Evolutionary conservation across 92 coral and sea anemone genomes (phyloP), one percentile per base, ranked within the genome.

Genomic region (Scolanthus callimorphus): DNA sequence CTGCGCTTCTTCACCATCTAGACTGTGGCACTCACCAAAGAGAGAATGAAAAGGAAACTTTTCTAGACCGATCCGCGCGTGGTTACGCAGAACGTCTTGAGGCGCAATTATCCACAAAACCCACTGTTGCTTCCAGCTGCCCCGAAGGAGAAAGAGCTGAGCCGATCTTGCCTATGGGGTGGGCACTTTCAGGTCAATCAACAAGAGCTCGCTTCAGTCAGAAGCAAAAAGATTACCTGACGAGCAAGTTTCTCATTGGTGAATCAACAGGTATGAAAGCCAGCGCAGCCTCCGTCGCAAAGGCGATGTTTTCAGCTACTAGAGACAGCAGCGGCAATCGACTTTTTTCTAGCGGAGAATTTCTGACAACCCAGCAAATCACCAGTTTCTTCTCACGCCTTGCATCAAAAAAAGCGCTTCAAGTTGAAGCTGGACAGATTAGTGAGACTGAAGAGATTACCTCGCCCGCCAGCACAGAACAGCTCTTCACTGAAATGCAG

Each of bases 131-230:
- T n/a, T n/a, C n/a, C n/a, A n/a, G n/a, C n/a, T n/a, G n/a, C n/a
- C n/a, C n/a, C n/a, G n/a, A n/a, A n/a, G n/a, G n/a, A n/a, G n/a
- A n/a, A n/a, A n/a, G n/a, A n/a, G n/a, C n/a, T 49, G 44, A 49
- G 2, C 67, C 82, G 19, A 19, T 62, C 38, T 49, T 74, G 51
- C 64, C 70, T 20, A 64, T 78, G 57, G 80, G 90, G 15, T 83
- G 90, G 90, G 90, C 90, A 20, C 63, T 82, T 13, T 55, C 83
- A 10, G 49, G 73, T 59, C 65, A 59, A 20, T 38, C 65, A 21
- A 44, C 39, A 20, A 15, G 70, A 23, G 39, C 66, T 15, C 17
- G 82, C 50, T 76, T 82, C 55, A 44, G 74, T 39, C 56, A 59
- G 19, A 55, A 77, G 38, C 88, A 82, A 39, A 82, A 69, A 37